Evolutionary conservation across 35 echinoderm and acorn worm genomes (phyloP), one percentile per base, ranked within the genome.

Genomic region (Eucidaris tribuloides): DNA sequence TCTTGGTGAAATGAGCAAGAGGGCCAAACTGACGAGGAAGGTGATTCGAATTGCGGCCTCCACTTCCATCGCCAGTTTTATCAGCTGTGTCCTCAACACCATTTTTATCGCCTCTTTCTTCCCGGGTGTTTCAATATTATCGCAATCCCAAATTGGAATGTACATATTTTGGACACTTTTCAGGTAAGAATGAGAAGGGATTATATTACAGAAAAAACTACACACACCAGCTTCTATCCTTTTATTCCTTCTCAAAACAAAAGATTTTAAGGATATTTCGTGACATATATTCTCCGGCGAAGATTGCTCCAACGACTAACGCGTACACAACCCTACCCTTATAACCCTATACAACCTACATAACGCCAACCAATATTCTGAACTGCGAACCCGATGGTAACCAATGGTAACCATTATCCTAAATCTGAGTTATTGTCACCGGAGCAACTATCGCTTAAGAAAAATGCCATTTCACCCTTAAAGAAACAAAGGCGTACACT

Each of bases 21-120:
- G 83, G 54, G 85, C 62, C 36, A 88, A 79, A 63, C 56, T 88
- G 25, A 88, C 85, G 15, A 81, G 85, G 76, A 88, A 88, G 52
- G 85, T 88, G 15, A 80, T 62, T 31, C 78, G 85, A 15, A 88
- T 88, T 7, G 68, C 85, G 1, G 66, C 65, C 20, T 31, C 70
- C 28, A 88, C 85, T 4, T 61, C 77, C 18, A 14, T 88, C 38
- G 54, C 79, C 24, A 81, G 43, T 18, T n/a, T 57, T 1, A 48
- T 49, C 1, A 46, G 57, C 3, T 37, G 60, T 24, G 38, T 71
- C 32, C 58, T 80, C 41, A 88, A 88, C 54, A 22, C 50, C 3
- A 18, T 88, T 35, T 45, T 48, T 27, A 59, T 81, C 20, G 18
- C 50, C 4, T 66, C 34, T 41, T 2, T 81, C 2, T 42, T 65